phyloP scores from a whole-genome alignment of 2,888 invertebrate genomes.

The Heliconius erato region DNA sequence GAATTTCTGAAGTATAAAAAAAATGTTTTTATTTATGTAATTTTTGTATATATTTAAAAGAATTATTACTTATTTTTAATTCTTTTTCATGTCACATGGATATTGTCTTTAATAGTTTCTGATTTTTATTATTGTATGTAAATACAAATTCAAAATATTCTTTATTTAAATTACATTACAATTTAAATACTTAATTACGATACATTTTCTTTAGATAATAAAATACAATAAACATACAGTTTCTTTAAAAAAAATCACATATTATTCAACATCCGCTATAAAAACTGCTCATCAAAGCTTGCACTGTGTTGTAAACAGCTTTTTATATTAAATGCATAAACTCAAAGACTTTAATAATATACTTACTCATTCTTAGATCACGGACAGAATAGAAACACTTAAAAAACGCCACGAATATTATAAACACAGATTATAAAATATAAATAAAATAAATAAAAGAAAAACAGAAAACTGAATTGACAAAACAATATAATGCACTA shows the following conservation, averaged over 20 bases:
- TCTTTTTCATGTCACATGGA: too few species aligned
- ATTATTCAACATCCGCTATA: neutral
- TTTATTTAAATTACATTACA: neutral
- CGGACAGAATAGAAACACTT: neutral
- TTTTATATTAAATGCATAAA: neutral
- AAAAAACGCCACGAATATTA: neutral
- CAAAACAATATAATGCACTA: neutral
- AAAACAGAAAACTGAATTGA: neutral
- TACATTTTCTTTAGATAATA: neutral
- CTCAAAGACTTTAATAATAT: neutral
- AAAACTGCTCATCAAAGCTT: neutral
- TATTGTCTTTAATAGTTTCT: too few species aligned
- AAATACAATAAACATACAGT: neutral
- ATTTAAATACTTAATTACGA: neutral
- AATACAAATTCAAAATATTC: neutral
- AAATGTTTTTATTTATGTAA: too few species aligned
- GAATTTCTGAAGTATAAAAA: too few species aligned
- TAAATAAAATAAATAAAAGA: neutral
- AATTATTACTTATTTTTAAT: too few species aligned
- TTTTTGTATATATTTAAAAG: too few species aligned
- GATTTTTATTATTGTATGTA: too few species aligned
- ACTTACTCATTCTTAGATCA: slow-evolving; percentile 17
- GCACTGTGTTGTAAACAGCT: neutral
- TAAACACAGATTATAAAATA: slow-evolving; percentile 6
- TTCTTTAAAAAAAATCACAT: neutral